Conservation (phyloP, 2,113 vertebrate genomes). For the Eulemur rufifrons region DNA sequence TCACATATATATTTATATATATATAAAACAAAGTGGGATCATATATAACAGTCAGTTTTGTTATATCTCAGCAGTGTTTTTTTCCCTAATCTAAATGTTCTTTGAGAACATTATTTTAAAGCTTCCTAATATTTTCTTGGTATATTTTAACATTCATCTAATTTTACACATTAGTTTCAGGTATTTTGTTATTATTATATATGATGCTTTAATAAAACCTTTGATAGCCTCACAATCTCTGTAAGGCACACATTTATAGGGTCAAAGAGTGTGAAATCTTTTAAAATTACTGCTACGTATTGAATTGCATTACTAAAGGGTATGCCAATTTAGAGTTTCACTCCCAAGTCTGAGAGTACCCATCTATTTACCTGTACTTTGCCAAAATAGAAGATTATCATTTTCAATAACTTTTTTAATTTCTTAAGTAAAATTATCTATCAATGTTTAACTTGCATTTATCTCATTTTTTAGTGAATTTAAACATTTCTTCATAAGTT, state of each 20-base stretch:
- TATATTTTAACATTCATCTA: conserved; percentile 2
- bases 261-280: background rate
- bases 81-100: background rate
- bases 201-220: conserved; percentile 21
- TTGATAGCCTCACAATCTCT: background rate
- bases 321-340: background rate
- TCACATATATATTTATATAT: background rate
- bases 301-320: background rate
- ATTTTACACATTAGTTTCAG: background rate
- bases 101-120: conserved; percentile 30
- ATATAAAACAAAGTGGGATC: background rate
- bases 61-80: background rate
- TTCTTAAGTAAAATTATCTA: background rate
- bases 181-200: background rate
- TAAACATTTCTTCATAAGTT: background rate
- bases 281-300: background rate
- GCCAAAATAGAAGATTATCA: background rate
- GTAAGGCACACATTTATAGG: background rate
- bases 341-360: background rate
- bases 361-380: background rate
- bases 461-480: background rate
- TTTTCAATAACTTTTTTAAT: background rate
- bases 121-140: background rate
- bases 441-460: background rate
- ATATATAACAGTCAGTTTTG: background rate